Base-by-base conservation (phyloP, 2,888 invertebrate genomes). In the Heliconius charithonia region DNA sequence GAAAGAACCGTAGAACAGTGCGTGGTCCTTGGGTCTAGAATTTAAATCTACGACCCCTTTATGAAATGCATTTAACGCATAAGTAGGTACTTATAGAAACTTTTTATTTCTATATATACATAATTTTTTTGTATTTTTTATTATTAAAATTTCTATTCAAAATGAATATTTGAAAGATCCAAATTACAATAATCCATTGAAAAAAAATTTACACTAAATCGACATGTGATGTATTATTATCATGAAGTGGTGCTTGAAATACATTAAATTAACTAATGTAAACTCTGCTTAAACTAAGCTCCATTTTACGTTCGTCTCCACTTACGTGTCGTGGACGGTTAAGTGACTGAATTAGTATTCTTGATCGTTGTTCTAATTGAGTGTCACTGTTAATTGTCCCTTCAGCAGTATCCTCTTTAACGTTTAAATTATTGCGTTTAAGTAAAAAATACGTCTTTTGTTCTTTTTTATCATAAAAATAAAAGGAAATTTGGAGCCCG, bases 281-380 rank as follows among this genome's bases (percentile, higher is more conserved):
- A 27, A 37, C 74, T 74, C 51, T 56, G 65, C 67, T 85, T 81
- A 79, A 82, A 79, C 27, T 65, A 82, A 83, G 84, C 85, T 86
- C 85, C 85, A 88, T 87, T 89, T 86, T 85, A 88, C 88, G 51
- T 84, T 84, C 86, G 86, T 87, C 86, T 85, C 86, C 86, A 85
- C 87, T 86, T 85, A 83, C 83, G 85, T 85, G 86, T 87, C 88
- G 85, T 83, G 81, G 85, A 85, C 86, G 72, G 80, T 89, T 88
- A 89, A 89, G 86, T 89, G 86, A 86, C 85, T 87, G 81, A 87
- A 88, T 89, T 89, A 89, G 88, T 89, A 86, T 86, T 87, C 88
- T 87, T 86, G 87, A 90, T 90, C 87, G 87, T 87, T 85, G 84
- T 83, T 85, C 85, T 90, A 89, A 90, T 92, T 87, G 87, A 85